Percentiles rank a stretch among this genome's conserved stretches.
Evolutionary conservation across 2,888 invertebrate species (phyloP).

Genomic region (Trissolcus japonicus): DNA sequence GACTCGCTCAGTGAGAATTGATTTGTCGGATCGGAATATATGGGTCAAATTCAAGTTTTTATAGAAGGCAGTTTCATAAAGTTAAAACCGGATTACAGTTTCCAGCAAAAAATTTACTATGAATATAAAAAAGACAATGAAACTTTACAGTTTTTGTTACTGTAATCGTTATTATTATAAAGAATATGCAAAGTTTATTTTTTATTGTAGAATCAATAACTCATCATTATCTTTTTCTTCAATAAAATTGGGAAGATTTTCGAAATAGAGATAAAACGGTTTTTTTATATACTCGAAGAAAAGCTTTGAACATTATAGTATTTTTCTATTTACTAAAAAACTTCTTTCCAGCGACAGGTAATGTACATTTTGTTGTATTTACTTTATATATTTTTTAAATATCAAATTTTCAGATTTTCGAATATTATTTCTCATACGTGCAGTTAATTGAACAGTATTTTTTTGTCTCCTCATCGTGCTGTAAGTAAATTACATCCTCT

Average conservation of each 20-base stretch:
- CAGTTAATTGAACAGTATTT: conserved; percentile 27
- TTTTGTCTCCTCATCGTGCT: conserved; percentile 2
- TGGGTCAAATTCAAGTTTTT: conserved; percentile 6
- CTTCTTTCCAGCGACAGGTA: no score
- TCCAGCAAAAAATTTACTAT: background rate
- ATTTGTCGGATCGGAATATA: conserved; percentile 1
- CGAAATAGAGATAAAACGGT: no score
- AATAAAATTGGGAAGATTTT: no score
- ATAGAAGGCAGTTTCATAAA: background rate
- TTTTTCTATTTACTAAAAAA: no score
- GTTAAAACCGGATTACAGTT: background rate
- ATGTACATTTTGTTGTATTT: no score
- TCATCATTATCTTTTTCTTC: no score
- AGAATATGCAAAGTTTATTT: no score
- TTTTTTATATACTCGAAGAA: background rate
- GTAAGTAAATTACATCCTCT: conserved; percentile 30
- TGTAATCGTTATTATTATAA: no score
- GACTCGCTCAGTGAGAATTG: conserved; percentile 3
- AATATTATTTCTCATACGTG: background rate
- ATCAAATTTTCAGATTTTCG: background rate
- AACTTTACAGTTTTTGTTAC: no score
- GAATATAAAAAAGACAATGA: no score
- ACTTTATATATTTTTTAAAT: background rate
- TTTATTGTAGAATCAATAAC: no score
- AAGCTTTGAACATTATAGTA: no score